A percentile compares a stretch with the other conserved stretches of the same genome.
Evolutionary conservation across 2,888 invertebrate genomes (phyloP).

Genomic region (Dicyrtomina minuta): DNA sequence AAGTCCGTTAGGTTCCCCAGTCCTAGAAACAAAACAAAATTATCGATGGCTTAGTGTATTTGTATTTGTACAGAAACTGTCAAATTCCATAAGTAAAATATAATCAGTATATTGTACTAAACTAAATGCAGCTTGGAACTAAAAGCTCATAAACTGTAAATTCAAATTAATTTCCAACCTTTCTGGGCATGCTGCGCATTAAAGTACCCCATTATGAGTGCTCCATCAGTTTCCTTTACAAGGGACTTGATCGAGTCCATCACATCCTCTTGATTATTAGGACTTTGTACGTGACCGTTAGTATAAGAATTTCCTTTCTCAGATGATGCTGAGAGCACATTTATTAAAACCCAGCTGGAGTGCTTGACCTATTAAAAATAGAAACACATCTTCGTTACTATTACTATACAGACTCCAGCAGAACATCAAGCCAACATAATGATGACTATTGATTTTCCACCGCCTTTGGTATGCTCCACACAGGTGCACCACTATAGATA

Average conservation of each 20-base stretch:
- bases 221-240: constrained; percentile 48
- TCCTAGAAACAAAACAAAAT: constrained; percentile 22
- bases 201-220: constrained; percentile 49
- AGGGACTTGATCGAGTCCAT: constrained; percentile 42
- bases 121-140: too few relatives aligned
- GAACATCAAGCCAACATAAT: neutral
- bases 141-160: too few relatives aligned
- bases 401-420: neutral
- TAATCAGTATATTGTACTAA: too few relatives aligned
- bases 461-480: too few relatives aligned
- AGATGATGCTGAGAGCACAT: constrained; percentile 48
- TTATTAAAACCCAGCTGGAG: constrained; percentile 48
- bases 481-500: too few relatives aligned
- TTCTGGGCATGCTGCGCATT: constrained; percentile 50
- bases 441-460: neutral
- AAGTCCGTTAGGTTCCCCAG: constrained; percentile 35
- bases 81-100: constrained; percentile 35
- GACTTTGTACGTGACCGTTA: constrained; percentile 47
- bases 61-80: neutral
- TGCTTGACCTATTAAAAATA: constrained; percentile 35
- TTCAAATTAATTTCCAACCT: constrained; percentile 41
- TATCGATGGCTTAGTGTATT: neutral
- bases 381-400: neutral
- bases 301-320: constrained; percentile 35
- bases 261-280: constrained; percentile 39